Conservation (phyloP, 2,888 invertebrate genomes). For the Eumerus sabulonum region DNA sequence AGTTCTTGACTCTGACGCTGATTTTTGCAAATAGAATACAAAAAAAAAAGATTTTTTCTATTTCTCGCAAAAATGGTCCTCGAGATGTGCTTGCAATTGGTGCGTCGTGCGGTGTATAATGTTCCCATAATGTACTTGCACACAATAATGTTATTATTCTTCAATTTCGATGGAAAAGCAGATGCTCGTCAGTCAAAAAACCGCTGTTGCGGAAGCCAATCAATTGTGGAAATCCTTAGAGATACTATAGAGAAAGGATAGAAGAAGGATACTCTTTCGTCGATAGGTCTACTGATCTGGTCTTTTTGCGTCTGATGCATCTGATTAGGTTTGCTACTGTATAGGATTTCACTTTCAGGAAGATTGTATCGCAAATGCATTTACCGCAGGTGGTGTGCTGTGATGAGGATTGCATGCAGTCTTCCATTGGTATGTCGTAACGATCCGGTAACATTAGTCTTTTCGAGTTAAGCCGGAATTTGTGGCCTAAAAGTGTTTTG, state of each 20-base stretch:
- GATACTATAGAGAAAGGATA: slow-evolving; percentile 56
- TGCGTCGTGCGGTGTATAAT: slow-evolving; percentile 47
- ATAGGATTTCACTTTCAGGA: slow-evolving; percentile 45
- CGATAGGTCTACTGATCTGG: too few species aligned
- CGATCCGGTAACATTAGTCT: slow-evolving; percentile 59
- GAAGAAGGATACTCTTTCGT: slow-evolving; percentile 46
- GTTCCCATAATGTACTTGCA: slow-evolving; percentile 54
- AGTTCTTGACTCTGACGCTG: slow-evolving; percentile 60
- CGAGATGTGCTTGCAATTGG: not conserved
- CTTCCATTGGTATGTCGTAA: slow-evolving; percentile 52
- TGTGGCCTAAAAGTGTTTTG: slow-evolving; percentile 52
- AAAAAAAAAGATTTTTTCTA: slow-evolving; percentile 24
- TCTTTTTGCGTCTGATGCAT: slow-evolving; percentile 49
- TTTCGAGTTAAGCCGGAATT: slow-evolving; percentile 55
- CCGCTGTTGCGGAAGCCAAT: slow-evolving; percentile 65
- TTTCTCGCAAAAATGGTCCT: slow-evolving; percentile 19
- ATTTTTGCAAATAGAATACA: slow-evolving; percentile 18
- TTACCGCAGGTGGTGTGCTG: slow-evolving; percentile 51
- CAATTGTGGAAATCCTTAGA: slow-evolving; percentile 48
- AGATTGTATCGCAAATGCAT: slow-evolving; percentile 49
- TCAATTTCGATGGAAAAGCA: slow-evolving; percentile 46
- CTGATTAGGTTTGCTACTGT: slow-evolving; percentile 34
- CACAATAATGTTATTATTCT: slow-evolving; percentile 25
- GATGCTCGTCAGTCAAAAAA: slow-evolving; percentile 47
- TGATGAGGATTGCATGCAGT: slow-evolving; percentile 26